phyloP scores from a whole-genome alignment of 2,888 invertebrate species.

The Cetonia aurata region DNA sequence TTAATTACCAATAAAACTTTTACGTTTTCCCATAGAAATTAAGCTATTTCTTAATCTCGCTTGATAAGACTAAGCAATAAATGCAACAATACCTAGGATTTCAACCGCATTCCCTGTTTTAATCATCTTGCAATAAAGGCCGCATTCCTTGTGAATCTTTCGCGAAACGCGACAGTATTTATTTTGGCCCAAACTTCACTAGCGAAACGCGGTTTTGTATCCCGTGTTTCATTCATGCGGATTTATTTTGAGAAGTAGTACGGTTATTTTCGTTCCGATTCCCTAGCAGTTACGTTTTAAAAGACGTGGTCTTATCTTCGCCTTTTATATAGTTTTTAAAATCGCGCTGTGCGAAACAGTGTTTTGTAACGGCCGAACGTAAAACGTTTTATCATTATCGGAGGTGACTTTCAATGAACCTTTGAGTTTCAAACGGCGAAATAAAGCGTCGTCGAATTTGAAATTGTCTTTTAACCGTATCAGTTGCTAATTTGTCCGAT shows the following conservation, averaged over 20 bases:
- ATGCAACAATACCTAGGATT: too few species aligned
- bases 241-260: constrained; percentile 22
- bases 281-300: background rate
- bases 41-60: too few species aligned
- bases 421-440: background rate
- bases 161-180: too few species aligned
- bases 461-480: too few species aligned
- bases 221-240: constrained; percentile 12
- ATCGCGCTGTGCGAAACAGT: constrained; percentile 5
- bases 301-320: constrained; percentile 11
- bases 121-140: too few species aligned
- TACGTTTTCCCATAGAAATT: too few species aligned
- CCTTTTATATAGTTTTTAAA: constrained; percentile 10
- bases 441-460: background rate
- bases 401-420: constrained; percentile 38
- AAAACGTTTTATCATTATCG: background rate
- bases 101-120: too few species aligned
- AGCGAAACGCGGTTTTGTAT: background rate
- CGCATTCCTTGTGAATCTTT: too few species aligned
- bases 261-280: constrained; percentile 22
- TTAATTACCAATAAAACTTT: too few species aligned
- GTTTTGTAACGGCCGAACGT: background rate
- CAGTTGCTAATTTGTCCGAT: background rate
- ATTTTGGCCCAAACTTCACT: too few species aligned
- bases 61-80: too few species aligned